Conservation (phyloP, 1,140 invertebrate species). For the Hesperophylax magnus region DNA sequence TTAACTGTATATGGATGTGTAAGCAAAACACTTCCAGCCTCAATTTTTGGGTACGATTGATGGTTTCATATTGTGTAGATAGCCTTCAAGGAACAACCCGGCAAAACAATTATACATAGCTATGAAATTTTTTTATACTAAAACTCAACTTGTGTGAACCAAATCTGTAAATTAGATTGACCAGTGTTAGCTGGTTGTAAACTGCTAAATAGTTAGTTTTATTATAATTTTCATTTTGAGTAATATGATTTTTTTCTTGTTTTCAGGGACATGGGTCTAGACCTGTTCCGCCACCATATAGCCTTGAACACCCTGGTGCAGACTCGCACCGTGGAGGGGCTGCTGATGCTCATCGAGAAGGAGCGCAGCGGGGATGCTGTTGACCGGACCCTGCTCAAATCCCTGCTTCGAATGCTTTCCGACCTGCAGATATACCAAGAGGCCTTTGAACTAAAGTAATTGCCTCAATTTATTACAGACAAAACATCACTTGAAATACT, state of each 20-base stretch:
- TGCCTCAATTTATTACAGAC: background rate
- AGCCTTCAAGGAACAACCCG: no score
- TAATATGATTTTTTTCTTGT: conserved; percentile 44
- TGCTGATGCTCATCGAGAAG: conserved; percentile 93
- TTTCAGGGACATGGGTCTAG: conserved; percentile 95
- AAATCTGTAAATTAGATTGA: no score
- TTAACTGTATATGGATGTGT: no score
- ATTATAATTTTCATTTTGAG: background rate
- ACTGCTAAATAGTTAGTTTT: no score
- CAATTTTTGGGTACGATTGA: no score
- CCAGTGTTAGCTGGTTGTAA: no score
- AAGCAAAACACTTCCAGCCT: no score
- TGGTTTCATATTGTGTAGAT: no score
- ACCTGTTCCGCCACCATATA: conserved; percentile 95
- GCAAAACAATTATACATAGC: no score
- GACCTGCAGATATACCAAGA: conserved; percentile 97
- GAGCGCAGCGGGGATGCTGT: conserved; percentile 95
- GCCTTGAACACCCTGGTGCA: conserved; percentile 92
- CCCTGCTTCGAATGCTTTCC: conserved; percentile 95
- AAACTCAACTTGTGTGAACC: no score
- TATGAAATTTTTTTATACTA: no score
- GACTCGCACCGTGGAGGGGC: conserved; percentile 93
- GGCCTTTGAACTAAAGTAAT: conserved; percentile 91
- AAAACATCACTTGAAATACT: no score
- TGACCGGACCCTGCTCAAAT: conserved; percentile 94